phyloP scores from a whole-genome alignment of 1,140 invertebrate genomes.

The Drosophila sucinea region DNA sequence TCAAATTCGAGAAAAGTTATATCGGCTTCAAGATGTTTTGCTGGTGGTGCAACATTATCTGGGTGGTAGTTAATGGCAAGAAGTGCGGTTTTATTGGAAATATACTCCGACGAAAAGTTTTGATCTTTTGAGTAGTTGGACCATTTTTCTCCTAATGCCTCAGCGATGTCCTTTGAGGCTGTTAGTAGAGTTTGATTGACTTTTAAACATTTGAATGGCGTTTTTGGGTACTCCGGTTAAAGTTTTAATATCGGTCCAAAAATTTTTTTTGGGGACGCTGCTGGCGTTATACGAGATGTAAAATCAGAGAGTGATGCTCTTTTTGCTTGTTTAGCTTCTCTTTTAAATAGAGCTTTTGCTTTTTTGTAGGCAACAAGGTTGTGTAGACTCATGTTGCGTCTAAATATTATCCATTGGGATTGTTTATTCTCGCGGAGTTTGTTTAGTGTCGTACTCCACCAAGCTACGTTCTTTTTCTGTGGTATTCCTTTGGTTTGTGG shows the following conservation, averaged over 20 bases:
- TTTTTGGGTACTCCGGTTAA: conserved; percentile 5
- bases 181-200: neutral
- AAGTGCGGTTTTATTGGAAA: too few relatives aligned
- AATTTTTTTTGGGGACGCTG: neutral
- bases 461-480: too few relatives aligned
- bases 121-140: conserved; percentile 1
- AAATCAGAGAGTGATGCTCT: neutral
- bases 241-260: conserved; percentile 28
- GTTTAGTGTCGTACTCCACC: neutral
- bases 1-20: conserved; percentile 23
- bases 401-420: neutral
- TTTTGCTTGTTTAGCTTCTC: neutral
- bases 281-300: neutral
- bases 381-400: neutral
- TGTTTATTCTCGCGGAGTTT: neutral
- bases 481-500: conserved; percentile 9
- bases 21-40: neutral
- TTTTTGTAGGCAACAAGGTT: neutral
- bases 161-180: neutral
- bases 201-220: neutral
- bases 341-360: neutral
- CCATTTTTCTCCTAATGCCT: neutral
- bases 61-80: conserved; percentile 2
- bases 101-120: conserved; percentile 15
- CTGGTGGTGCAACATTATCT: neutral